These are phyloP conservation scores for Latrodectus elegans DNA, from an alignment of 2,888 invertebrate species.

Conservation along the genomic window DNA sequence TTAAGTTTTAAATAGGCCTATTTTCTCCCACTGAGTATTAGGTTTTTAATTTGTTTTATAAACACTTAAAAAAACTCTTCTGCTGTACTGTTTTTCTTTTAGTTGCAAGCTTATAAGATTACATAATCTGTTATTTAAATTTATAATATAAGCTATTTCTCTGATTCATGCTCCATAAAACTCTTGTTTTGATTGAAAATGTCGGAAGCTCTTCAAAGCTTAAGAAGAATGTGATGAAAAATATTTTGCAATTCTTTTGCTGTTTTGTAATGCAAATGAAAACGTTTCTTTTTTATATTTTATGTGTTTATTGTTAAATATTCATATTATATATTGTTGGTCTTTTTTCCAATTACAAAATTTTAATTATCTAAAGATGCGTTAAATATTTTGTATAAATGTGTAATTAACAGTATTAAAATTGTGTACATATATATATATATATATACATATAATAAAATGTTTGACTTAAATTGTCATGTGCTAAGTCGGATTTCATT, in stretches of 20 bases:
- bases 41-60: no score
- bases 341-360: background rate
- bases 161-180: background rate
- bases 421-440: no score
- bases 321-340: background rate
- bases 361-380: background rate
- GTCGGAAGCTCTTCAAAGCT: background rate
- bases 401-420: background rate
- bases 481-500: no score
- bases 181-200: background rate
- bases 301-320: background rate
- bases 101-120: no score
- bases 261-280: background rate
- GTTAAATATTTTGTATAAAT: background rate
- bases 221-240: background rate
- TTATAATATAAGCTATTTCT: background rate
- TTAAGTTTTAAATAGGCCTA: no score
- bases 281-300: background rate
- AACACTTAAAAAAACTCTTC: no score
- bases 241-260: background rate
- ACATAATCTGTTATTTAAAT: background rate
- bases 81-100: no score
- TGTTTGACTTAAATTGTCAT: no score
- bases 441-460: no score
- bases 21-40: no score